Evolutionary conservation across 1,140 invertebrate species (phyloP).

Genomic region (Holcopasites calliopsidis): DNA sequence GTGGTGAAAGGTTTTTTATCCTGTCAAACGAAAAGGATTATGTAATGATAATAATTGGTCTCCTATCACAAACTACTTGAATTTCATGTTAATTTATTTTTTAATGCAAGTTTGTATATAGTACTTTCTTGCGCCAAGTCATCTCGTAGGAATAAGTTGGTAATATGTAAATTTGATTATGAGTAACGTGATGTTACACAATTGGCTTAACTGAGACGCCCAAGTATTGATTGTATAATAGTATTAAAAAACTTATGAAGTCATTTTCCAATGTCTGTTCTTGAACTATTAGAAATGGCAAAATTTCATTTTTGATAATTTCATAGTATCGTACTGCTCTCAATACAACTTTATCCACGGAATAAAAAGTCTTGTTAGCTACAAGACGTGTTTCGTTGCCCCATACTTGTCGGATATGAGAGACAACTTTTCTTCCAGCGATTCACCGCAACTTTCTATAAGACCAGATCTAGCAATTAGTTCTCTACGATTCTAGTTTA

Average conservation of each 20-base stretch:
- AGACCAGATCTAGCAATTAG: not conserved
- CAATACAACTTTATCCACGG: not conserved
- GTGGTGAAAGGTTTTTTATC: too few relatives aligned
- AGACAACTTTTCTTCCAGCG: slow-evolving; percentile 24
- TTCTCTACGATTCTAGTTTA: not conserved
- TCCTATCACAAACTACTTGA: too few relatives aligned
- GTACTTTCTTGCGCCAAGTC: too few relatives aligned
- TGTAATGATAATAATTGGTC: too few relatives aligned
- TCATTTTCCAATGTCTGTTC: too few relatives aligned
- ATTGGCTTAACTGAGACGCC: not conserved
- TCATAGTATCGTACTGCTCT: not conserved
- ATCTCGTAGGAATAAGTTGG: not conserved
- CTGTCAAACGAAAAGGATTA: too few relatives aligned
- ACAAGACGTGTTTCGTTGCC: not conserved
- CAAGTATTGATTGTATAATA: too few relatives aligned
- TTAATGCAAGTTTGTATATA: not conserved
- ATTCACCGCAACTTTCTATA: slow-evolving; percentile 41
- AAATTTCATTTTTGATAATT: too few relatives aligned
- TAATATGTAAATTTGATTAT: not conserved
- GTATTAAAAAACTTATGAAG: too few relatives aligned
- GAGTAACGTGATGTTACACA: not conserved
- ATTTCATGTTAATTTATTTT: too few relatives aligned
- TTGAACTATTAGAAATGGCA: too few relatives aligned
- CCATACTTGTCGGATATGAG: not conserved
- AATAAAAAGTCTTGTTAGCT: not conserved